phyloP scores from a whole-genome alignment of 2,113 vertebrate genomes.

The Neofelis nebulosa region DNA sequence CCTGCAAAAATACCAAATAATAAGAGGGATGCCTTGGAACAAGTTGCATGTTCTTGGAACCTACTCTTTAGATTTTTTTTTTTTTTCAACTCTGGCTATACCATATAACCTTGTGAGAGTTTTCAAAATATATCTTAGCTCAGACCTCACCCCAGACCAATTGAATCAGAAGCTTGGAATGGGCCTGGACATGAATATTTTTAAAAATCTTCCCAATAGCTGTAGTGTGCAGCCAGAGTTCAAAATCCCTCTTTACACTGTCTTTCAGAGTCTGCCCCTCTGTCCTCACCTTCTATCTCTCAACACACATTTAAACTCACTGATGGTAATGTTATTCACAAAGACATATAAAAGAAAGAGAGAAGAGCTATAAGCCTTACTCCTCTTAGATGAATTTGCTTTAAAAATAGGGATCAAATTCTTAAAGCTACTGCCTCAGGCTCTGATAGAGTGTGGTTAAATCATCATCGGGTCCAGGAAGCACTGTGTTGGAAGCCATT shows the following conservation, averaged over 20 bases:
- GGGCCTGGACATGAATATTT: neutral
- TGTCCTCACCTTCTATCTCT: neutral
- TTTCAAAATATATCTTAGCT: neutral
- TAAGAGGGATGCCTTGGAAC: neutral
- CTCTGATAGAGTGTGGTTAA: neutral
- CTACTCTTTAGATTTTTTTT: neutral
- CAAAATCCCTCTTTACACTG: neutral
- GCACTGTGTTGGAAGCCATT: neutral
- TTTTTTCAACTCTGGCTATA: neutral
- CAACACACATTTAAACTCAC: neutral
- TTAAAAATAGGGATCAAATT: conserved; percentile 35
- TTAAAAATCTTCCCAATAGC: neutral
- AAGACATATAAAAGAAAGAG: neutral
- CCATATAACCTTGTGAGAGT: neutral
- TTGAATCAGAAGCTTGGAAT: neutral
- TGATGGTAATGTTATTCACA: neutral
- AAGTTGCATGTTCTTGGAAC: neutral
- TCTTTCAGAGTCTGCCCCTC: neutral
- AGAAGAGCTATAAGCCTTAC: neutral
- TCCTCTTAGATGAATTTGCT: neutral
- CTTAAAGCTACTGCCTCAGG: neutral
- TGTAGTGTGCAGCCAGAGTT: neutral
- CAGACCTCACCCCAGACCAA: neutral
- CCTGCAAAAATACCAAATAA: neutral
- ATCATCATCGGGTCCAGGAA: neutral